Evolutionary conservation across 2,113 vertebrate species (phyloP).

Genomic region (Bos taurus): DNA sequence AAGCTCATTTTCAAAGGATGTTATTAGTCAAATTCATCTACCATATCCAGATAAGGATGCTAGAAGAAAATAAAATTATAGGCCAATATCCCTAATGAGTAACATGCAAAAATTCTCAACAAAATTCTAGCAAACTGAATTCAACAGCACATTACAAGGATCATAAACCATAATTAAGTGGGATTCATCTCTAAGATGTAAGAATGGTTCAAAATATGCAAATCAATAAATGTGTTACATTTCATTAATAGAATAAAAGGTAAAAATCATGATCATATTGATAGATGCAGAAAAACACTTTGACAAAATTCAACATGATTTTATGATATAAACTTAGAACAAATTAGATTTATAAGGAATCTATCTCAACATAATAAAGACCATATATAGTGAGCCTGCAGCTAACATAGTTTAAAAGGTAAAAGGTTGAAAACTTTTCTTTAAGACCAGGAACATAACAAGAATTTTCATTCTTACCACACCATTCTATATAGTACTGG

Average conservation of each 20-base stretch:
- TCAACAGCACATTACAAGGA: background rate
- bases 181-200: background rate
- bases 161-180: background rate
- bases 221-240: background rate
- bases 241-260: background rate
- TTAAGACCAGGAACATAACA: background rate
- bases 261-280: background rate
- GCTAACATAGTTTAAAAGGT: background rate
- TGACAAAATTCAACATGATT: background rate
- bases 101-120: background rate
- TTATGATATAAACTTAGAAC: background rate
- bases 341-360: background rate
- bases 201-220: background rate
- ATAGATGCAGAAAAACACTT: background rate
- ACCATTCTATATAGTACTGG: background rate
- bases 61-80: background rate
- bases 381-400: background rate
- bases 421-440: background rate
- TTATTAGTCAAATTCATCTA: background rate
- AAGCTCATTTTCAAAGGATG: background rate
- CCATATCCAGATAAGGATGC: background rate
- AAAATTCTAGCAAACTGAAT: background rate
- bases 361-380: background rate
- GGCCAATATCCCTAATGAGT: background rate
- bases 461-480: background rate